These are phyloP conservation scores for Homalodisca vitripennis DNA, from an alignment of 1,140 invertebrate species.

Conservation along the genomic window DNA sequence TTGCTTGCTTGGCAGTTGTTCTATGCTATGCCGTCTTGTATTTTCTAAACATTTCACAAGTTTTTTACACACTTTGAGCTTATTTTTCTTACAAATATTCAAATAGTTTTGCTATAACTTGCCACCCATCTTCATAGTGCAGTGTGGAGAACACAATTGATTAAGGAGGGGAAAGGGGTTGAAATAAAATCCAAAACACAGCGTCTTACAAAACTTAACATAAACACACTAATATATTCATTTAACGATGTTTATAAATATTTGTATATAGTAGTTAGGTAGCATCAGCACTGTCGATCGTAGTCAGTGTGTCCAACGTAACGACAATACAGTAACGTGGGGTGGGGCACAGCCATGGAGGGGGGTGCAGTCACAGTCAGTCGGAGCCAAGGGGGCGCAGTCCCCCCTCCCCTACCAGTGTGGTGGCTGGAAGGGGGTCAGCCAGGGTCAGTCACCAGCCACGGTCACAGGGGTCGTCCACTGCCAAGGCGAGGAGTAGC, in stretches of 20 bases:
- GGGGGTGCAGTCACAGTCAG: background rate
- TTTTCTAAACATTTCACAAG: no score
- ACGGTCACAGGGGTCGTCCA: slow-evolving; percentile 39
- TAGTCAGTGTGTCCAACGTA: background rate
- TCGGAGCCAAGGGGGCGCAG: no score
- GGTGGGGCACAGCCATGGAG: background rate
- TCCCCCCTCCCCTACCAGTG: slow-evolving; percentile 8
- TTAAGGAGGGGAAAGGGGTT: background rate
- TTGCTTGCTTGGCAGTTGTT: no score
- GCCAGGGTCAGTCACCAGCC: slow-evolving; percentile 33
- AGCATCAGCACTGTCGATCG: background rate
- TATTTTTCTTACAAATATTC: no score
- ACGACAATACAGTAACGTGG: background rate
- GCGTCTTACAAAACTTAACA: slow-evolving; percentile 28
- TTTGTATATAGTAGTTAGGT: slow-evolving; percentile 30
- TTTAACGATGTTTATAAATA: slow-evolving; percentile 32
- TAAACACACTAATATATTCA: slow-evolving; percentile 32
- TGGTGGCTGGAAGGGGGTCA: slow-evolving; percentile 15
- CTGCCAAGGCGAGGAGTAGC: slow-evolving; percentile 37
- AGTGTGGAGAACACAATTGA: no score
- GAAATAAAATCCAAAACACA: slow-evolving; percentile 19
- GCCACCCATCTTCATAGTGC: no score
- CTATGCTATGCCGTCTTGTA: no score
- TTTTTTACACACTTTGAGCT: no score
- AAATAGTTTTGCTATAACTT: no score